Evolutionary conservation across 2,888 invertebrate genomes (phyloP).

Genomic region (Cotesia congregata): DNA sequence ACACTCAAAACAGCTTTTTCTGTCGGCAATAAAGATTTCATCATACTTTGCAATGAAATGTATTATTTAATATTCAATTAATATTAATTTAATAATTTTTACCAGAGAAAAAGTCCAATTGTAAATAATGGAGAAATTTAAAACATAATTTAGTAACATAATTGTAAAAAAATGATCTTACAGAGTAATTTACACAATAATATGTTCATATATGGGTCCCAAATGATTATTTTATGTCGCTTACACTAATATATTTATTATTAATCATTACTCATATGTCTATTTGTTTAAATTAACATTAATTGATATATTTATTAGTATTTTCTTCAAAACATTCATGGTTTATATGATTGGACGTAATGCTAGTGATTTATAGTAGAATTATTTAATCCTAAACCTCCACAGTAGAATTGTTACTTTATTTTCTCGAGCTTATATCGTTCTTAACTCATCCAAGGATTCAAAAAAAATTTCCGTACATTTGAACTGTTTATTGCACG

Average conservation of each 20-base stretch:
- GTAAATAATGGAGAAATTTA: no score
- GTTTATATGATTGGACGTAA: conserved; percentile 1
- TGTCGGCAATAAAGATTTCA: no score
- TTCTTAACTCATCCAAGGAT: no score
- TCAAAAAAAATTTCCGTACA: no score
- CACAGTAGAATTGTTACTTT: not conserved
- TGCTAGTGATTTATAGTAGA: conserved; percentile 16
- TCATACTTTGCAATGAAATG: not conserved
- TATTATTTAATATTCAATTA: not conserved
- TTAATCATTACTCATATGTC: conserved; percentile 40
- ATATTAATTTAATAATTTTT: not conserved
- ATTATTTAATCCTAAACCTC: conserved; percentile 5
- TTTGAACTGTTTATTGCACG: not conserved
- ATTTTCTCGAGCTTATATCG: not conserved
- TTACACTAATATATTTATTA: not conserved
- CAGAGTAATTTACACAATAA: not conserved
- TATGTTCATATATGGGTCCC: conserved; percentile 50
- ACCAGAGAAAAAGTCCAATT: not conserved
- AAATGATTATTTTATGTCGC: conserved; percentile 53
- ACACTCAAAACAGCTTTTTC: no score
- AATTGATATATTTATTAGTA: conserved; percentile 15
- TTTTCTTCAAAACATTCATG: conserved; percentile 1
- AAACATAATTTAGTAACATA: no score
- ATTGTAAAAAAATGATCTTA: no score
- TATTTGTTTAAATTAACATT: conserved; percentile 3